phyloP scores from a whole-genome alignment of 2,888 invertebrate genomes.

The Dinocampus coccinellae region DNA sequence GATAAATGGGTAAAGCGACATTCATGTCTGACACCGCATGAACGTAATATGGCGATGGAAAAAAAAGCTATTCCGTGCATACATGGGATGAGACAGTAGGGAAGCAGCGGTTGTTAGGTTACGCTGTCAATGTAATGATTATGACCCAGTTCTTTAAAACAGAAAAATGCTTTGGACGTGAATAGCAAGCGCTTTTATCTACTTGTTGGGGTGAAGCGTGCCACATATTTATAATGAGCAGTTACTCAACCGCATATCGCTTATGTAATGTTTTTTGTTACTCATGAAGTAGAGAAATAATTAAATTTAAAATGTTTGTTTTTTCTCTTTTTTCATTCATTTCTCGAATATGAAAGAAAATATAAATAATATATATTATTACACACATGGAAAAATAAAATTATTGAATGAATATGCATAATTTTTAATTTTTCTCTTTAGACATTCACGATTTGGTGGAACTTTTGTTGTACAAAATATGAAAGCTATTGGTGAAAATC shows the following conservation, averaged over 20 bases:
- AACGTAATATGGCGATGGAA: neutral
- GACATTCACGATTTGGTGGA: slow-evolving; percentile 95
- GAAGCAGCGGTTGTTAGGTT: neutral
- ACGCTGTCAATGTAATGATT: slow-evolving; percentile 56
- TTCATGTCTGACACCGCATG: neutral
- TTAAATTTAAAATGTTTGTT: neutral
- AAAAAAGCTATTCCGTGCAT: neutral
- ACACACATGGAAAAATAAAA: too few relatives aligned
- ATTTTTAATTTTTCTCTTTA: slow-evolving; percentile 58
- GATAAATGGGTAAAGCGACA: neutral
- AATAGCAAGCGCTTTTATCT: slow-evolving; percentile 57
- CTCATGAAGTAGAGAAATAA: slow-evolving; percentile 12
- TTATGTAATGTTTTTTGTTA: slow-evolving; percentile 7
- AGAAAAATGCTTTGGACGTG: slow-evolving; percentile 43
- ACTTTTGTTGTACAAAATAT: slow-evolving; percentile 93
- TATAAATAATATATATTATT: neutral
- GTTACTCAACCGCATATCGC: slow-evolving; percentile 15
- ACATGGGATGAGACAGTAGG: neutral
- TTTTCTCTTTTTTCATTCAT: neutral
- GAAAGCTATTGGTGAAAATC: slow-evolving; percentile 90
- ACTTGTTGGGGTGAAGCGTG: slow-evolving; percentile 51
- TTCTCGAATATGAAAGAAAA: neutral
- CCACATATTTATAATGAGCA: slow-evolving; percentile 32
- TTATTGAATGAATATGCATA: neutral
- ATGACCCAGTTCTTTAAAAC: slow-evolving; percentile 59